phyloP scores from a whole-genome alignment of 2,888 invertebrate species.

The Platycheirus rosarum region DNA sequence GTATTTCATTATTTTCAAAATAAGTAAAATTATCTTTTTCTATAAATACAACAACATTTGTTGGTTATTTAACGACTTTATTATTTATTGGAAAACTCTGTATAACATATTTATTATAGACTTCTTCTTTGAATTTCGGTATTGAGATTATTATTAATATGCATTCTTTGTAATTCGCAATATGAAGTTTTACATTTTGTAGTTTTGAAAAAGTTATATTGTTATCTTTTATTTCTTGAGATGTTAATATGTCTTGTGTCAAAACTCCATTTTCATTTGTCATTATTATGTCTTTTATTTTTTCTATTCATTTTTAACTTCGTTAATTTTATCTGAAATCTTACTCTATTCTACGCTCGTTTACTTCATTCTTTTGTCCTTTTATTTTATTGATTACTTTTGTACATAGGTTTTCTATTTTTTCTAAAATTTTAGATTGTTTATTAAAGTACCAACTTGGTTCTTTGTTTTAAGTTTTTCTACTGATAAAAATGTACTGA shows the following conservation, averaged over 20 bases:
- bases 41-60: slow-evolving; percentile 13
- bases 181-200: slow-evolving; percentile 5
- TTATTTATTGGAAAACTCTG: slow-evolving; percentile 10
- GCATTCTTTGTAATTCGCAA: slow-evolving; percentile 4
- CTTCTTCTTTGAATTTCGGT: slow-evolving; percentile 3
- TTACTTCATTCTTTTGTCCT: too few species aligned
- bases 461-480: too few species aligned
- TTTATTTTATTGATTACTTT: too few species aligned
- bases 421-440: too few species aligned
- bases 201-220: slow-evolving; percentile 7
- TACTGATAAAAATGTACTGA: too few species aligned
- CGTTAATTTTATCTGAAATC: too few species aligned
- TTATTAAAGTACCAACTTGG: too few species aligned
- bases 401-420: too few species aligned
- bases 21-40: slow-evolving; percentile 7
- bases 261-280: not conserved
- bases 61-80: not conserved
- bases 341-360: too few species aligned
- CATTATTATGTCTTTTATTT: not conserved
- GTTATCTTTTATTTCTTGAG: not conserved
- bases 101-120: slow-evolving; percentile 6
- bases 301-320: too few species aligned
- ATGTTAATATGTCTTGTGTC: not conserved
- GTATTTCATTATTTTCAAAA: not conserved
- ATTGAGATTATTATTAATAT: slow-evolving; percentile 11